These are phyloP conservation scores for Phytoseiulus persimilis DNA, from an alignment of 2,888 invertebrate species.

Conservation along the genomic window DNA sequence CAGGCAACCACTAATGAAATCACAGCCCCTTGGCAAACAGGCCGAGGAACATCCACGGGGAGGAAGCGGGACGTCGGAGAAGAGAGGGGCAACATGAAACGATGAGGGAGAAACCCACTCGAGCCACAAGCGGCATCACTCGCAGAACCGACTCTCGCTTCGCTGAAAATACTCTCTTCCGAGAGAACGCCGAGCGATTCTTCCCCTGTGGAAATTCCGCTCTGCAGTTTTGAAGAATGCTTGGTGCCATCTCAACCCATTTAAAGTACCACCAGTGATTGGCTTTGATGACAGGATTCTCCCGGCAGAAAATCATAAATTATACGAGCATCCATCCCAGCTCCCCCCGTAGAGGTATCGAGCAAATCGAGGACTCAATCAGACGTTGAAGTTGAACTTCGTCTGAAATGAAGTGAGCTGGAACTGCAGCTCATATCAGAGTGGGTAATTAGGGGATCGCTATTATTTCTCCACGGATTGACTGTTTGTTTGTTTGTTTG, in stretches of 20 bases:
- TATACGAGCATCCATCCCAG: too few species aligned
- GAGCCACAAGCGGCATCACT: background rate
- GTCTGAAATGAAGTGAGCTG: too few species aligned
- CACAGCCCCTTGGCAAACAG: background rate
- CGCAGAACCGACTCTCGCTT: background rate
- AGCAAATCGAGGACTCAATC: too few species aligned
- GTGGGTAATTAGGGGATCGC: too few species aligned
- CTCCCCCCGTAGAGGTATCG: too few species aligned
- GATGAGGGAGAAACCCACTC: background rate
- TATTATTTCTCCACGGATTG: background rate
- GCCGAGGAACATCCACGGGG: background rate
- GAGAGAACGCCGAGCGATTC: background rate
- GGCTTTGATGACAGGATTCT: too few species aligned
- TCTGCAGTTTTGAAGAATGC: too few species aligned
- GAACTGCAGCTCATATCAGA: too few species aligned
- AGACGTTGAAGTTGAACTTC: too few species aligned
- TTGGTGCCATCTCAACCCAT: too few species aligned
- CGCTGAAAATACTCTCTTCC: background rate
- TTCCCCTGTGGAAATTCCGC: background rate
- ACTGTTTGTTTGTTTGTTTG: background rate
- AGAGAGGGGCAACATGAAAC: background rate
- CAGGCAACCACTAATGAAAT: background rate
- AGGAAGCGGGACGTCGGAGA: background rate
- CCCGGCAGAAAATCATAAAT: too few species aligned
- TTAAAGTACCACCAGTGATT: too few species aligned